Evolutionary conservation across 2,888 invertebrate genomes (phyloP), one percentile per base, ranked within the genome.

Genomic region (Sceliomorpha sp.): DNA sequence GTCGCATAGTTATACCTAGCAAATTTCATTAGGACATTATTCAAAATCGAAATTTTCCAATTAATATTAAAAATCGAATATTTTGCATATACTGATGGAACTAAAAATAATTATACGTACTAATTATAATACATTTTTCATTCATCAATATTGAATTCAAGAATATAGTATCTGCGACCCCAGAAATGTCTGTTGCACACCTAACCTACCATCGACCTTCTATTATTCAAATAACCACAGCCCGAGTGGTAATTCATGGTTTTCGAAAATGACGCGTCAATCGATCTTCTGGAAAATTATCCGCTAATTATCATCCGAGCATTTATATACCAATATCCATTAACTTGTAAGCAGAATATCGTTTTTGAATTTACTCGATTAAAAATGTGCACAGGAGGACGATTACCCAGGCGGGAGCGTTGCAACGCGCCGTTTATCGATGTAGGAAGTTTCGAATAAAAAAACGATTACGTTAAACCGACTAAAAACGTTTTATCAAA

Each of bases 221-320:
- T 4, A 20, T 20, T 20, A 20, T 20, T 20, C 37, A 34, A 60
- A 50, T 47, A 29, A 68, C 68, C 68, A 55, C 68, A 68, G 56
- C 62, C 51, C 51, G 15, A 62, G 62, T 68, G 29, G 47, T 45
- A 58, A 62, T 68, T 69, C 53, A 62, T 58, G 69, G 62, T 63
- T 69, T 63, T 56, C 50, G 58, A 58, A 63, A 63, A 63, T 51
- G 60, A 51, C 34, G 53, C 47, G 48, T 58, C 62, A 69, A 62
- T 63, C 69, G 69, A 63, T 69, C 40, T 27, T 12, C 20, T 32
- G 47, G 68, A 62, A 56, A 69, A 69, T 69, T 53, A 63, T 53
- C 36, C 8, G 58, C 58, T 63, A 63, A 69, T 69, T 69, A 68
- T 36, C 56, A 29, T 36, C 24, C 44, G 32, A 55, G 32, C 67